These are phyloP conservation scores for Orthonevra nobilis DNA, from an alignment of 2,888 invertebrate genomes.

Conservation along the genomic window DNA sequence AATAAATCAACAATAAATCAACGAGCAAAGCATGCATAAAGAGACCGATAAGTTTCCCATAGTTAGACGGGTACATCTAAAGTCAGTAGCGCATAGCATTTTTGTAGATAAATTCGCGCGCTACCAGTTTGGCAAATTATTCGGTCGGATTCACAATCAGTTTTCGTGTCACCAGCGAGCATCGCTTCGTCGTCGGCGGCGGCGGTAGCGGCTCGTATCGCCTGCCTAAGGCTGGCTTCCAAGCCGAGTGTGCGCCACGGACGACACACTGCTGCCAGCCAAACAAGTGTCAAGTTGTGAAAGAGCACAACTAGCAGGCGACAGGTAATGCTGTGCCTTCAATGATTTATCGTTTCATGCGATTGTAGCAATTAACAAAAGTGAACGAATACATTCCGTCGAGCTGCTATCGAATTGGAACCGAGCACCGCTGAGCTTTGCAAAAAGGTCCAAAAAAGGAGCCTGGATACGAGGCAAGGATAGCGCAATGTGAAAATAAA, in stretches of 20 bases:
- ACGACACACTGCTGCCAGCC: slow-evolving; percentile 57
- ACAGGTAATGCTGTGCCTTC: slow-evolving; percentile 68
- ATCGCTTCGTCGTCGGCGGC: background rate
- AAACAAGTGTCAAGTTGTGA: slow-evolving; percentile 70
- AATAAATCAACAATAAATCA: slow-evolving; percentile 70
- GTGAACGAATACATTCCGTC: slow-evolving; percentile 67
- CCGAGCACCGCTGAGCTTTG: slow-evolving; percentile 4
- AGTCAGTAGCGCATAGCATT: slow-evolving; percentile 54
- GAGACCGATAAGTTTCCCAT: slow-evolving; percentile 60
- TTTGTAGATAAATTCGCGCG: slow-evolving; percentile 57
- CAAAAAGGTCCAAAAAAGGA: no score
- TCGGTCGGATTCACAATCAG: slow-evolving; percentile 61
- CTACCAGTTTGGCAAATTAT: slow-evolving; percentile 66
- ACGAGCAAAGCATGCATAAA: slow-evolving; percentile 63
- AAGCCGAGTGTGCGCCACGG: slow-evolving; percentile 33
- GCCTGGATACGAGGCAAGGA: no score
- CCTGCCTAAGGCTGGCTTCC: slow-evolving; percentile 1
- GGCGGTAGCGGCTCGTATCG: slow-evolving; percentile 9
- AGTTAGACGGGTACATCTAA: slow-evolving; percentile 17
- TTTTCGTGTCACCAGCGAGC: slow-evolving; percentile 47
- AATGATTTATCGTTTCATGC: slow-evolving; percentile 68
- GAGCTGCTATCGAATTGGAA: no score
- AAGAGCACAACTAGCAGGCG: slow-evolving; percentile 64
- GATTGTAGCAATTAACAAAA: slow-evolving; percentile 71
- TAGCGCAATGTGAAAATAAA: no score